Conservation (phyloP, 2,888 invertebrate genomes). For the Apamea sordens region DNA sequence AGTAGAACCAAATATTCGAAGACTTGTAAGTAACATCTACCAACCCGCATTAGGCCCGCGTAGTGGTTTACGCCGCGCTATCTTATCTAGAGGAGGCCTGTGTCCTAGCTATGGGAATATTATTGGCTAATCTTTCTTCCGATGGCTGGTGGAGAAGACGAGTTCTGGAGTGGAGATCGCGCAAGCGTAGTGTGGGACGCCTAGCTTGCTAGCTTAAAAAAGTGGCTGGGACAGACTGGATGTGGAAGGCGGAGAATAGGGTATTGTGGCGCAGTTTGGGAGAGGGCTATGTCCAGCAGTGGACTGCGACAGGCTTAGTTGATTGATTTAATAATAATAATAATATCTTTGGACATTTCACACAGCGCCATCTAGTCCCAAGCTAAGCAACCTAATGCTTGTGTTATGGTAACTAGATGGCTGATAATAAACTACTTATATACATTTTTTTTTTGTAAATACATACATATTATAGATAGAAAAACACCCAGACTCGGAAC, state of each 20-base stretch:
- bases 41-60: background rate
- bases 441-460: too few relatives aligned
- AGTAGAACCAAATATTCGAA: background rate
- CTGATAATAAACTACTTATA: too few relatives aligned
- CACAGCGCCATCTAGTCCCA: too few relatives aligned
- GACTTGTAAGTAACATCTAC: background rate
- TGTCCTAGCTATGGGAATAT: background rate
- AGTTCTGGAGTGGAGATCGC: too few relatives aligned
- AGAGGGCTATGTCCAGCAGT: background rate
- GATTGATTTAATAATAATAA: too few relatives aligned
- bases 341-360: too few relatives aligned
- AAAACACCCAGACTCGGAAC: too few relatives aligned
- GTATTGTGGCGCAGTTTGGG: background rate
- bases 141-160: too few relatives aligned
- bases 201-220: background rate
- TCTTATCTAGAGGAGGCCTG: background rate
- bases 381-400: too few relatives aligned
- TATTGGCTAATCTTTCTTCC: background rate
- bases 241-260: background rate
- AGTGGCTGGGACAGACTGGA: background rate
- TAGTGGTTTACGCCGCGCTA: background rate
- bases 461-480: too few relatives aligned
- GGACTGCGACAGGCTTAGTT: background rate
- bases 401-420: too few relatives aligned
- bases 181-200: too few relatives aligned